A percentile compares a stretch with the other conserved stretches of the same genome.
phyloP scores from a whole-genome alignment of 2,888 invertebrate species.

The Deilephila elpenor region DNA sequence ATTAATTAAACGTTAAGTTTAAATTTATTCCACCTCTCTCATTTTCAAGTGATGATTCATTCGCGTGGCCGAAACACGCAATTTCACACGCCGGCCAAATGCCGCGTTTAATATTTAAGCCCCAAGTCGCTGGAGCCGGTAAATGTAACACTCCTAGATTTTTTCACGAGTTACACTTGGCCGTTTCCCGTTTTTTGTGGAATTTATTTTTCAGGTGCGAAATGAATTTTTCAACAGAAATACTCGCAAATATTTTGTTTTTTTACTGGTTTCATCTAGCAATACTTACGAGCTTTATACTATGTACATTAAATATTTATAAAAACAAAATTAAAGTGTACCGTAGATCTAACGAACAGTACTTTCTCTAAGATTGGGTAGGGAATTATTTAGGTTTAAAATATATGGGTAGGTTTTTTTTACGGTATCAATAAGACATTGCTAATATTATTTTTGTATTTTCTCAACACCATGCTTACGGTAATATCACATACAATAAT shows the following conservation, averaged over 20 bases:
- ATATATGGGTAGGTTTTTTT: too few relatives aligned
- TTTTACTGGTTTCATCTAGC: background rate
- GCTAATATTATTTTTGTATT: too few relatives aligned
- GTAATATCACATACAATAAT: too few relatives aligned
- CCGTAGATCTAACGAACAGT: too few relatives aligned
- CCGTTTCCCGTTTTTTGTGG: background rate
- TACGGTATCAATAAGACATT: too few relatives aligned
- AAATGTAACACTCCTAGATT: constrained; percentile 11
- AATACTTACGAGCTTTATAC: background rate
- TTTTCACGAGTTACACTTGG: background rate
- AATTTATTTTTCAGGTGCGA: background rate
- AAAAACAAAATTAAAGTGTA: too few relatives aligned
- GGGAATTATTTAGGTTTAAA: too few relatives aligned
- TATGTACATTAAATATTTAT: background rate
- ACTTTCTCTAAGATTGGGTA: too few relatives aligned
- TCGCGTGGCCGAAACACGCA: background rate
- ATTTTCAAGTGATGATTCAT: constrained; percentile 1
- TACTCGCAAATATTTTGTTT: background rate
- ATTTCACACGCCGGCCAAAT: constrained; percentile 16
- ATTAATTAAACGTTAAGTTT: background rate
- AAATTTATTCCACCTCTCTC: background rate
- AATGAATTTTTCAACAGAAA: background rate
- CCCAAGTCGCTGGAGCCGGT: background rate
- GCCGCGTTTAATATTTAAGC: constrained; percentile 21
- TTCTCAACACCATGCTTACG: too few relatives aligned